Evolutionary conservation across 1,140 invertebrate species (phyloP).

Genomic region (Lucilia sericata): DNA sequence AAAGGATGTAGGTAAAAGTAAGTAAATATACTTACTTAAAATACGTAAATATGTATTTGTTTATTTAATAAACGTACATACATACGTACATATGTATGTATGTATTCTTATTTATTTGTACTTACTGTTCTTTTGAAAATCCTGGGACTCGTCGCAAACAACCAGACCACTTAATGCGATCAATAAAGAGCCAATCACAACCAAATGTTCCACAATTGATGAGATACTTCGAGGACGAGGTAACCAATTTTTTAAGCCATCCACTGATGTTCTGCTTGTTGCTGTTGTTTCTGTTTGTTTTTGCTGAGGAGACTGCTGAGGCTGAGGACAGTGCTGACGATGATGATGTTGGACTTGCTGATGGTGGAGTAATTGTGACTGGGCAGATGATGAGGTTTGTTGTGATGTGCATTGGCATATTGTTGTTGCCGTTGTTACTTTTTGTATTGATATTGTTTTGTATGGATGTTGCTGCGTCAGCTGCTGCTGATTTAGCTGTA

Average conservation of each 20-base stretch:
- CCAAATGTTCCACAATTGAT: conserved; percentile 33
- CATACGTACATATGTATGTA: background rate
- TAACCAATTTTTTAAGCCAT: conserved; percentile 4
- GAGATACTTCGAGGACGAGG: conserved; percentile 10
- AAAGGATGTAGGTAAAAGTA: background rate
- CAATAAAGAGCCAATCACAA: conserved; percentile 48
- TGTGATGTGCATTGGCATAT: conserved; percentile 28
- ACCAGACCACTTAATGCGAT: conserved; percentile 53
- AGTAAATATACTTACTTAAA: background rate
- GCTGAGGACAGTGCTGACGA: background rate
- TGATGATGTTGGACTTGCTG: background rate
- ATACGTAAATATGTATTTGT: background rate
- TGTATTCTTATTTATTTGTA: conserved; percentile 35
- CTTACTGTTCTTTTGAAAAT: conserved; percentile 67
- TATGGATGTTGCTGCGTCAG: background rate
- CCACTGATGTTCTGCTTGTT: background rate
- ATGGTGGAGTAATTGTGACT: background rate
- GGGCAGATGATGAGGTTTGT: background rate
- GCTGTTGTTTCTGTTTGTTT: background rate
- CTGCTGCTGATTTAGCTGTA: conserved; percentile 44
- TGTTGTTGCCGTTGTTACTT: conserved; percentile 35
- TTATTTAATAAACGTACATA: background rate
- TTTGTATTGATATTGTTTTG: background rate
- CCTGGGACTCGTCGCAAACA: conserved; percentile 58
- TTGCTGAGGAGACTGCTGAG: background rate